Evolutionary conservation across 2,888 invertebrate species (phyloP).

Genomic region (Drosophila incognita): DNA sequence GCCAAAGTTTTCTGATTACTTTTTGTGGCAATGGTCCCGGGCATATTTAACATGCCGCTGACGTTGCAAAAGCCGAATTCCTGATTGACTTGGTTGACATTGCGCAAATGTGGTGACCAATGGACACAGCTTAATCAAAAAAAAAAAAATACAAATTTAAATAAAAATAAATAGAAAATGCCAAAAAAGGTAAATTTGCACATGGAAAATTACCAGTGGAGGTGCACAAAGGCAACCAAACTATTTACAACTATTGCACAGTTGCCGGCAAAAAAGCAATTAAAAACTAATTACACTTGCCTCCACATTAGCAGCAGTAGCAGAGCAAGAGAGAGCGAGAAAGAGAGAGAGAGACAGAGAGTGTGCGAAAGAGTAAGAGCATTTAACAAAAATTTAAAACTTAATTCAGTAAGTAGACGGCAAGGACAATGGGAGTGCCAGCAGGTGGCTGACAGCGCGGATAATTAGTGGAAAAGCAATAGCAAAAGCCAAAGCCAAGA

Average conservation of each 20-base stretch:
- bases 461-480: conserved; percentile 71
- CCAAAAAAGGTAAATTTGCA: conserved; percentile 37
- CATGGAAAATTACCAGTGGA: conserved; percentile 32
- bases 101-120: conserved; percentile 31
- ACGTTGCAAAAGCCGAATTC: conserved; percentile 34
- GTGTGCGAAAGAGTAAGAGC: conserved; percentile 61
- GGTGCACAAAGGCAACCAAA: conserved; percentile 51
- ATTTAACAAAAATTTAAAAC: conserved; percentile 81
- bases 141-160: not conserved
- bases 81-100: conserved; percentile 63
- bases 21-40: conserved; percentile 44
- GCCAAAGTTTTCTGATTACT: conserved; percentile 76
- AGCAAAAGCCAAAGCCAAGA: conserved; percentile 48
- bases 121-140: conserved; percentile 7
- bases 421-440: conserved; percentile 32
- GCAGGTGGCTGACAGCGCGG: conserved; percentile 63
- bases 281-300: conserved; percentile 78
- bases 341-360: not conserved
- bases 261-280: conserved; percentile 75
- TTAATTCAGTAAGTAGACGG: conserved; percentile 75
- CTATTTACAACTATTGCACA: conserved; percentile 61
- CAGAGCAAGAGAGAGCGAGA: not conserved
- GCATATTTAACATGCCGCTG: conserved; percentile 51
- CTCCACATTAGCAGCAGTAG: conserved; percentile 35
- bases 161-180: conserved; percentile 18